Conservation (phyloP, 30 jellyfish, hydroid and myxozoan species). For the Aurelia sp. region DNA sequence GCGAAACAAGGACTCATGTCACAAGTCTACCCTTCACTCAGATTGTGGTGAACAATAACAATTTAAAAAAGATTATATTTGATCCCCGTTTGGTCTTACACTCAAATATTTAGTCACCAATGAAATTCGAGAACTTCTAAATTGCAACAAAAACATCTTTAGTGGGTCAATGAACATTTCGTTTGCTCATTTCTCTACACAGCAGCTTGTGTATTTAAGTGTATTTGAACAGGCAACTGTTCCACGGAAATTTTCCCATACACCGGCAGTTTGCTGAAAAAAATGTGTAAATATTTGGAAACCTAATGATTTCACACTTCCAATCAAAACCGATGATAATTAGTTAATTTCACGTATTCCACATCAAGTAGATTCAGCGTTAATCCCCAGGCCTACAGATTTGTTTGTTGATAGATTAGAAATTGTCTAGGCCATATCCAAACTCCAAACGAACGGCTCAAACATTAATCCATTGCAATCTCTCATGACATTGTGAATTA, state of each 20-base stretch:
- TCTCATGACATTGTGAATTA: not conserved
- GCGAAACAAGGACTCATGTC: too few species aligned
- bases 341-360: not conserved
- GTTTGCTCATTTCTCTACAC: too few species aligned
- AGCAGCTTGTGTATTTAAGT: too few species aligned
- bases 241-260: not conserved
- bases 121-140: too few species aligned
- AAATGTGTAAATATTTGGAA: conserved; percentile 27
- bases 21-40: too few species aligned
- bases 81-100: too few species aligned
- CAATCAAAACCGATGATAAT: conserved; percentile 14
- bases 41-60: too few species aligned
- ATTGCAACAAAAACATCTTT: too few species aligned
- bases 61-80: too few species aligned
- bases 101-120: too few species aligned
- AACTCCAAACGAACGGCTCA: conserved; percentile 3
- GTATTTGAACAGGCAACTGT: too few species aligned
- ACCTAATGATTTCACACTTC: not conserved
- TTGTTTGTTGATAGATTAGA: conserved; percentile 36
- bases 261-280: conserved; percentile 29
- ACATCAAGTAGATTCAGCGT: conserved; percentile 6
- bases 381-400: conserved; percentile 6
- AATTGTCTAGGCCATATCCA: conserved; percentile 25
- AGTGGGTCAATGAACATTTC: too few species aligned
- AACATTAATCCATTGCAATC: conserved; percentile 33